Evolutionary conservation across 2,113 vertebrate genomes (phyloP).

Genomic region (Mustela lutreola): DNA sequence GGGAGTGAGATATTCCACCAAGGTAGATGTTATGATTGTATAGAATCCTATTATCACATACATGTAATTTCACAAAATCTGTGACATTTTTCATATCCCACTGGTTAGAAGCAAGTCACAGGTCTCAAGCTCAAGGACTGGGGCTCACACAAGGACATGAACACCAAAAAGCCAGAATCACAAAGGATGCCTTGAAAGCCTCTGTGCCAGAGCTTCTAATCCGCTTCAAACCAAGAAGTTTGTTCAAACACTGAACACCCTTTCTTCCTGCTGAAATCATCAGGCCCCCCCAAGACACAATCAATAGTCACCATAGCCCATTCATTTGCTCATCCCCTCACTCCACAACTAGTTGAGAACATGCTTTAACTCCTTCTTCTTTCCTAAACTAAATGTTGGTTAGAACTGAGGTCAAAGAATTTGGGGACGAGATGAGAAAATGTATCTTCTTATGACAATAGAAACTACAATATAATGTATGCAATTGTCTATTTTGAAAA

Average conservation of each 20-base stretch:
- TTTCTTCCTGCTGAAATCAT: conserved; percentile 6
- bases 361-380: not conserved
- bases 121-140: not conserved
- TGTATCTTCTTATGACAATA: not conserved
- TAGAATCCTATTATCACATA: not conserved
- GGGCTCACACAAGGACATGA: not conserved
- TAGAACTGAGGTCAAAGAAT: not conserved
- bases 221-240: not conserved
- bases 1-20: not conserved
- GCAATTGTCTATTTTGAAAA: not conserved
- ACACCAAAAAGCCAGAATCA: not conserved
- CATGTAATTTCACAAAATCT: not conserved
- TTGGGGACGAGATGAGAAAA: not conserved
- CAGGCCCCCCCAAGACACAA: not conserved
- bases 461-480: not conserved
- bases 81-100: not conserved
- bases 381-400: not conserved
- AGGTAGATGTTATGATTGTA: not conserved
- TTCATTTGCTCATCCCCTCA: not conserved
- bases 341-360: not conserved
- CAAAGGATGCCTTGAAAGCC: not conserved
- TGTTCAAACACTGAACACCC: not conserved
- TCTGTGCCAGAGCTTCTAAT: not conserved
- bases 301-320: not conserved
- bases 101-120: not conserved